Base-by-base conservation (phyloP, 1,140 invertebrate genomes). In the Eupeodes corollae region DNA sequence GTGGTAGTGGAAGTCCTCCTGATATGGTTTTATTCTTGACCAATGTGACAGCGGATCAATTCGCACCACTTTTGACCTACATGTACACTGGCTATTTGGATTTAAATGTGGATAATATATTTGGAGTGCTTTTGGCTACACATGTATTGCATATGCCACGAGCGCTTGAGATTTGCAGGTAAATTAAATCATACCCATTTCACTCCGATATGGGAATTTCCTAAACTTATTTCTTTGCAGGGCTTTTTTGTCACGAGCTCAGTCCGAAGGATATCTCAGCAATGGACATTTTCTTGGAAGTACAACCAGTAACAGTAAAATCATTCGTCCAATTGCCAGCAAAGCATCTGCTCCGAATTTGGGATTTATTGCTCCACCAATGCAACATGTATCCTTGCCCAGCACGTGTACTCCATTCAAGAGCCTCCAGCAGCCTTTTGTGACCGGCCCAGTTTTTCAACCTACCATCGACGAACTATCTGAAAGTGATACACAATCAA, bases 11-110 rank as follows among this genome's bases (percentile, higher is more conserved):
- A 2, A 42, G 61, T 12, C 55, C 52, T 35, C 64, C 65, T 40
- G 52, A 72, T 59, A 47, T 68, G 57, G 14, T 75, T 53, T 68
- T 78, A 10, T 61, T 68, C 38, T 68, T 80, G 30, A 74, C 77
- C 19, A 78, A 77, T 55, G 70, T 82, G 0, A 76, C 70, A 2
- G 75, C 80, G 2, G 80, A 84, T 49, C 79, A 81, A 38, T 87
- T 86, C 56, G 79, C 79, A 1, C 79, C 80, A 0, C 58, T 87
- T 2, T 68, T 86, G 2, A 79, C 81, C 10, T 86, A 83, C 61
- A 85, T 86, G 82, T 85, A 85, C 66, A 84, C 83, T 2, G 83
- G 83, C 1, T 79, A 77, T 42, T 62, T 86, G 46, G 81, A 84
- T 52, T 67, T 86, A 16, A 83, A 75, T 26, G 64, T 79, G 15